Evolutionary conservation across 2,113 vertebrate genomes (phyloP), one percentile per base, ranked within the genome.

Genomic region (Psittacara wagleri): DNA sequence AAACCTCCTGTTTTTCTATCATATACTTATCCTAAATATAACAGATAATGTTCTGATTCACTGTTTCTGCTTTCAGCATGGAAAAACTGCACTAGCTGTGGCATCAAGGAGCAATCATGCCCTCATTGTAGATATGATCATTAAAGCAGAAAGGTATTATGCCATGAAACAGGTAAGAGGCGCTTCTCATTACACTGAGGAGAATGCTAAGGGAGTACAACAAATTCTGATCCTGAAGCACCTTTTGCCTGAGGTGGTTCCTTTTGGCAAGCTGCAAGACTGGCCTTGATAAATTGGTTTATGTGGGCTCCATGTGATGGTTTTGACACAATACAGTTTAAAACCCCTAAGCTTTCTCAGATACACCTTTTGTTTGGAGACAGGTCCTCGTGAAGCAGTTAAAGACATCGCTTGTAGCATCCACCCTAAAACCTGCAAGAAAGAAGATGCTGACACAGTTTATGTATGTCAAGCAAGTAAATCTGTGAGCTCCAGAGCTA

Each of bases 41-140:
- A 27, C 29, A 83, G 24, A 35, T 48, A 33, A 61, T 51, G 7
- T 68, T 84, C 67, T 51, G 8, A 72, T 84, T 83, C 43, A 48
- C 52, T 49, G 1, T 55, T 66, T 96, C 55, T 83, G 43, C 62
- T 96, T 97, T 75, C 89, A 99, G 99, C 98, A 98, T 94, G 98
- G 98, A 62, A 99, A 98, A 97, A 98, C 98, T 12, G 98, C 98
- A 31, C 96, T 99, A 85, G 98, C 97, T 19, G 95, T 98, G 80
- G 99, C 99, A 76, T 98, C 98, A 69, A 98, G 99, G 88, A 99
- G 98, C 62, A 97, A 98, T 54, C 97, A 98, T 28, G 96, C 98
- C 69, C 98, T 99, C 46, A 93, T 99, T 61, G 98, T 98, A 89
- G 99, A 99, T 92, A 99, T 99, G 99, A 98, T 99, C 88, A 99